Base-by-base conservation (phyloP, 2,797 vertebrate genomes). In the Pangasius mekongensis region DNA sequence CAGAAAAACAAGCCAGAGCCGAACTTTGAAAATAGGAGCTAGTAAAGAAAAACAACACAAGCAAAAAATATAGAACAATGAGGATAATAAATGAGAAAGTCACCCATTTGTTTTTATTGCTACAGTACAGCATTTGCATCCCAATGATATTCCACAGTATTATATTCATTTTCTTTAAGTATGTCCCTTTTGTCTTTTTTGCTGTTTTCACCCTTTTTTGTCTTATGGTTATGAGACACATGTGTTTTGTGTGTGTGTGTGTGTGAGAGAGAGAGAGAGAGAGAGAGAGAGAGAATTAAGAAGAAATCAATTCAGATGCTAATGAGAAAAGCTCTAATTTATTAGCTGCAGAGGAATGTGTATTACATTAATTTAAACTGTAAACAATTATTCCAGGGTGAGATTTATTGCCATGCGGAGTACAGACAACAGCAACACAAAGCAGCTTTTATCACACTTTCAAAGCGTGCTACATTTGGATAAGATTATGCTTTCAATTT, bases 311-410 rank as follows among this genome's bases (percentile, higher is more conserved):
- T 97, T 96, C 95, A 96, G 95, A 97, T 97, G 96, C 95, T 97
- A 97, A 97, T 97, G 94, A 97, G 95, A 96, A 96, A 95, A 93
- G 95, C 96, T 93, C 96, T 97, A 97, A 97, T 97, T 97, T 97
- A 96, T 97, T 97, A 97, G 97, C 96, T 96, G 95, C 96, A 96
- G 96, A 97, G 95, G 96, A 97, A 97, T 96, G 96, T 95, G 95
- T 97, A 85, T 92, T 91, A 91, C 91, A 91, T 92, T 91, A 90
- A 92, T 91, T 92, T 91, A 96, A 97, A 97, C 96, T 97, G 96
- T 97, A 97, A 97, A 97, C 97, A 97, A 97, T 97, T 97, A 97
- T 97, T 97, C 96, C 97, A 96, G 96, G 60, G 94, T 94, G 97
- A 97, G 97, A 97, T 97, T 97, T 97, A 97, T 97, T 96, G 95